These are phyloP conservation scores for Phortica variegata DNA, from an alignment of 1,140 invertebrate genomes.

Conservation along the genomic window DNA sequence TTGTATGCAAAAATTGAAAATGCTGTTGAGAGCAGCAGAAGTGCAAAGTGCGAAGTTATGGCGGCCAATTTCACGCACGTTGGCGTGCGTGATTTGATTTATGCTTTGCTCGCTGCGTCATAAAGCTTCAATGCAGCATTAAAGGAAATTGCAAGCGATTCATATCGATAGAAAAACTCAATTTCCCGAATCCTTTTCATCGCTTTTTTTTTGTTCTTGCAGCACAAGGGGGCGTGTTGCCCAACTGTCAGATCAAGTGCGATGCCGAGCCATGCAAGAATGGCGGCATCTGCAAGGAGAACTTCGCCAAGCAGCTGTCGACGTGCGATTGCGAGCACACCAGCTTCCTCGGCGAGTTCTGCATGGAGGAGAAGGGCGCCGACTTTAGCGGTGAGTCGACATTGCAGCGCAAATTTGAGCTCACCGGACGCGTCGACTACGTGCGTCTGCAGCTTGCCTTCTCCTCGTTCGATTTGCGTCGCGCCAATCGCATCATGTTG, in stretches of 20 bases:
- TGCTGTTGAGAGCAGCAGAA: neutral
- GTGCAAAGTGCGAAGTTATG: slow-evolving; percentile 3
- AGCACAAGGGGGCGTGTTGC: slow-evolving; percentile 66
- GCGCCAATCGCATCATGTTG: slow-evolving; percentile 73
- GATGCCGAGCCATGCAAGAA: slow-evolving; percentile 84
- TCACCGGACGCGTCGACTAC: slow-evolving; percentile 68
- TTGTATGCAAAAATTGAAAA: no score
- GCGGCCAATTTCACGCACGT: no score
- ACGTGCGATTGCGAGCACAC: slow-evolving; percentile 86
- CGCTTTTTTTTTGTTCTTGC: neutral
- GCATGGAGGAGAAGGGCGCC: slow-evolving; percentile 78
- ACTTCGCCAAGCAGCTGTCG: slow-evolving; percentile 80
- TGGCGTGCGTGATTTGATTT: neutral
- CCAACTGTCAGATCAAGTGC: slow-evolving; percentile 86
- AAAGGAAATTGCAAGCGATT: neutral
- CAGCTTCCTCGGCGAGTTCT: slow-evolving; percentile 81
- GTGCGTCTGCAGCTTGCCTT: slow-evolving; percentile 80
- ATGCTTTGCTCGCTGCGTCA: slow-evolving; percentile 35
- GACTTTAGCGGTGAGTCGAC: slow-evolving; percentile 85
- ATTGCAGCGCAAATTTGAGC: slow-evolving; percentile 72
- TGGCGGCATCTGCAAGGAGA: slow-evolving; percentile 82
- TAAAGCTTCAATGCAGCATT: no score
- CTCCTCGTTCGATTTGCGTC: slow-evolving; percentile 74
- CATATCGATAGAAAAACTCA: no score
- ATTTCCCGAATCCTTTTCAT: neutral